These are phyloP conservation scores for Agrilus mali DNA, from an alignment of 2,888 invertebrate genomes.

Conservation along the genomic window DNA sequence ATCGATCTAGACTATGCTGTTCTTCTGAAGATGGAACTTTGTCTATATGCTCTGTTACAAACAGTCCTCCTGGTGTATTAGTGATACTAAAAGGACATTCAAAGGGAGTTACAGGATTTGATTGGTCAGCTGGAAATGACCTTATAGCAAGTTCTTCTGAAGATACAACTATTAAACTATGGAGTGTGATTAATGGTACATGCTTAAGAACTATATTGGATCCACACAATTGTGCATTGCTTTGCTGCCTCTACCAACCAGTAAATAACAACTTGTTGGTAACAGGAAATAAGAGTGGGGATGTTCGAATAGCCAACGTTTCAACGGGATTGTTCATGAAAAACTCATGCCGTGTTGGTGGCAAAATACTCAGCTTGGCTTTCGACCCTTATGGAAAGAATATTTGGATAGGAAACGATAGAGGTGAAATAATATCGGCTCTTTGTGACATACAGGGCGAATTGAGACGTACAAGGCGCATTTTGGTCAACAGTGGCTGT, in stretches of 20 bases:
- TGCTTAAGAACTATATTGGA: constrained; percentile 54
- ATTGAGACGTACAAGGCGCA: constrained; percentile 23
- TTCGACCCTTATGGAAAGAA: constrained; percentile 67
- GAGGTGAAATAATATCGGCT: constrained; percentile 33
- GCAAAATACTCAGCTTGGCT: constrained; percentile 51
- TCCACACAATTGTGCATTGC: constrained; percentile 46
- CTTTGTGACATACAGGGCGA: constrained; percentile 27
- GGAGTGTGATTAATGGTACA: constrained; percentile 42
- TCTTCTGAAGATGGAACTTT: constrained; percentile 67
- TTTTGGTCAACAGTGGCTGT: constrained; percentile 22
- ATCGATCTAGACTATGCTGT: constrained; percentile 65
- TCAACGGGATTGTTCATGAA: constrained; percentile 73
- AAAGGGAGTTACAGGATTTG: constrained; percentile 64
- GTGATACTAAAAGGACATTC: constrained; percentile 63
- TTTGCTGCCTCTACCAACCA: constrained; percentile 70
- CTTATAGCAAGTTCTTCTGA: constrained; percentile 63
- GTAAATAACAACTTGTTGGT: constrained; percentile 77
- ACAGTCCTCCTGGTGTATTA: constrained; percentile 57
- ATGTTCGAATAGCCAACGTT: constrained; percentile 68
- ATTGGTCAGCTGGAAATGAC: constrained; percentile 81
- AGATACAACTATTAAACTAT: constrained; percentile 62
- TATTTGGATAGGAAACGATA: constrained; percentile 74
- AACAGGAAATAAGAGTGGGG: constrained; percentile 60
- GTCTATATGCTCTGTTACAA: constrained; percentile 67
- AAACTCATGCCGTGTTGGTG: constrained; percentile 47